Evolutionary conservation across 2,888 invertebrate species (phyloP), one percentile per base, ranked within the genome.

Genomic region (Tridacna gigas): DNA sequence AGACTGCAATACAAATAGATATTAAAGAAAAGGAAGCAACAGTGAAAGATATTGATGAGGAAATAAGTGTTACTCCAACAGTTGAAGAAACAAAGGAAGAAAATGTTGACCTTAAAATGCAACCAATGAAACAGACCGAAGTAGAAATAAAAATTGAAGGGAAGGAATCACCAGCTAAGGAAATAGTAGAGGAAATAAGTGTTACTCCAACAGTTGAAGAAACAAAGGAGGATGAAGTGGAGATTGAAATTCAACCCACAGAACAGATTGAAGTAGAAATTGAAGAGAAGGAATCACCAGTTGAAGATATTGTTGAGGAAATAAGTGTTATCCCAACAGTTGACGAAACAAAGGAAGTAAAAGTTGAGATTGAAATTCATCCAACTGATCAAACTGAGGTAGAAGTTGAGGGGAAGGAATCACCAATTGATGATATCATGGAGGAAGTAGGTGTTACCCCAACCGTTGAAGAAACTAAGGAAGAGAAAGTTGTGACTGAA

Each of bases 191-290:
- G 67, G 48, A 74, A 78, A n/a, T 48, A 65, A 79, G 77, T 56
- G 63, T 77, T 56, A 75, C 51, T 45, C 67, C 79, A 45, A 65
- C 61, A 47, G 63, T 84, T 73, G 48, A 76, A 45, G 71, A 77
- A 45, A 60, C 74, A 18, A 15, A 63, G n/a, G 22, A n/a, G 61
- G 87, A 82, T 56, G 65, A 20, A 0, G 63, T 76, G 3, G 74
- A 84, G 60, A 45, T 85, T 63, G 60, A 67, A 56, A 37, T 71
- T 67, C 76, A 82, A 67, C 65, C 73, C 0, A 82, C 67, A 47
- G 77, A 63, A 26, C 60, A 28, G 28, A 73, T 63, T 13, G 79
- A 77, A 74, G 61, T 74, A 37, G 11, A 22, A 15, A 45, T 22
- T 37, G 65, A 61, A 18, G 74, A 86, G 61, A 61, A 61, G 25